Evolutionary conservation across 2,113 vertebrate species (phyloP).

Genomic region (Hystrix brachyura): DNA sequence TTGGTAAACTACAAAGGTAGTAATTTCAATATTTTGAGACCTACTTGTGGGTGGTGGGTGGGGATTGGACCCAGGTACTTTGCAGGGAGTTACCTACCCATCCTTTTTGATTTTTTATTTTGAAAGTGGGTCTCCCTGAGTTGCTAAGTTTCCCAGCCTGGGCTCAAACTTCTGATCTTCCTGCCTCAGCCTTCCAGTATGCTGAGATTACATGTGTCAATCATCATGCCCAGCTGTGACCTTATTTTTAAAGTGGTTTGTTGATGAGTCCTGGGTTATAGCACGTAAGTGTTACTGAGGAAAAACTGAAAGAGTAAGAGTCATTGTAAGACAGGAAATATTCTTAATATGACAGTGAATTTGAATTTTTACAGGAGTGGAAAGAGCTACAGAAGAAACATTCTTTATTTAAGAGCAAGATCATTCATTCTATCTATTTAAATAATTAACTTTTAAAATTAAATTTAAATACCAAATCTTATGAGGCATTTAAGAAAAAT

Average conservation of each 20-base stretch:
- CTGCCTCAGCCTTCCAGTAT: too few species aligned
- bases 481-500: background rate
- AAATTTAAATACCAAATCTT: background rate
- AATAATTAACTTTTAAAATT: background rate
- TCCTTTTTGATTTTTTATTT: too few species aligned
- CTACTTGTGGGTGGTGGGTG: background rate
- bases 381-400: background rate
- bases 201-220: too few species aligned
- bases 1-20: conserved; percentile 52
- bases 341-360: background rate
- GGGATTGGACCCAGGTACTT: too few species aligned
- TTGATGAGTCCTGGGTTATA: background rate
- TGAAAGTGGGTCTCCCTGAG: too few species aligned
- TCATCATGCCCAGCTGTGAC: too few species aligned
- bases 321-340: background rate
- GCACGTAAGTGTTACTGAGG: background rate
- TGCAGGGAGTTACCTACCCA: too few species aligned
- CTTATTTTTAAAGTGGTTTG: background rate
- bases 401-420: background rate
- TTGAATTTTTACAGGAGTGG: background rate
- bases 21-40: conserved; percentile 2
- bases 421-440: background rate
- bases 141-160: too few species aligned
- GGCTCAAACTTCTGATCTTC: too few species aligned
- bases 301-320: background rate